Evolutionary conservation across 2,113 vertebrate species (phyloP).

Genomic region (Paralichthys olivaceus): DNA sequence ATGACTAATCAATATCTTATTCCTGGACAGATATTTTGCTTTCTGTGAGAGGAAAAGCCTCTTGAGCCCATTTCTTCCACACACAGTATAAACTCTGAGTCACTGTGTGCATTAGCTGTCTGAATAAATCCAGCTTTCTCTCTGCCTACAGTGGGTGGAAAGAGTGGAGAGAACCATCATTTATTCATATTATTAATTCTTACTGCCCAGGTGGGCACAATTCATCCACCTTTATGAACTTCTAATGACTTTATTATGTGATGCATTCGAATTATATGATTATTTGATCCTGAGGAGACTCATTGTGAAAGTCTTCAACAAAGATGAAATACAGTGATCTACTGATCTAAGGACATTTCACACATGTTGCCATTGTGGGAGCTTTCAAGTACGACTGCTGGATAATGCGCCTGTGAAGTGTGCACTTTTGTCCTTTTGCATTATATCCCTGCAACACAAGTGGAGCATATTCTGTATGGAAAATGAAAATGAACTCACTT

Average conservation of each 20-base stretch:
- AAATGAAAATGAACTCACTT: conserved; percentile 55
- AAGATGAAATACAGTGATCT: conserved; percentile 15
- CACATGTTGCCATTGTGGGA: conserved; percentile 28
- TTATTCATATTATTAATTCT: conserved; percentile 63
- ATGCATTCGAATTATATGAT: conserved; percentile 33
- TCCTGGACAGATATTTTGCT: conserved; percentile 72
- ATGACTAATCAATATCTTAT: conserved; percentile 77
- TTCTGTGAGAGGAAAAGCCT: conserved; percentile 68
- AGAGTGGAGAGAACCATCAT: conserved; percentile 32
- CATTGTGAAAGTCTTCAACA: conserved; percentile 11
- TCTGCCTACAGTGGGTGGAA: conserved; percentile 52
- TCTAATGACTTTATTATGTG: conserved; percentile 46
- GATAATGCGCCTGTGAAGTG: conserved; percentile 42
- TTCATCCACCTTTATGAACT: conserved; percentile 42
- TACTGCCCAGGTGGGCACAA: conserved; percentile 37
- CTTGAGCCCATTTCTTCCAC: conserved; percentile 56
- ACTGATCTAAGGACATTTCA: conserved; percentile 24
- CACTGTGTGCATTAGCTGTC: conserved; percentile 65
- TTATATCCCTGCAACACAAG: conserved; percentile 48
- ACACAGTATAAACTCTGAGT: conserved; percentile 64
- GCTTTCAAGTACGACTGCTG: conserved; percentile 51
- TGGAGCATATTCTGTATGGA: conserved; percentile 37
- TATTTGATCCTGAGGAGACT: conserved; percentile 22
- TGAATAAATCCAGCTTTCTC: conserved; percentile 68
- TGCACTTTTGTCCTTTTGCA: conserved; percentile 46